Base-by-base conservation (phyloP, 2,797 vertebrate genomes). In the Oreortyx pictus region DNA sequence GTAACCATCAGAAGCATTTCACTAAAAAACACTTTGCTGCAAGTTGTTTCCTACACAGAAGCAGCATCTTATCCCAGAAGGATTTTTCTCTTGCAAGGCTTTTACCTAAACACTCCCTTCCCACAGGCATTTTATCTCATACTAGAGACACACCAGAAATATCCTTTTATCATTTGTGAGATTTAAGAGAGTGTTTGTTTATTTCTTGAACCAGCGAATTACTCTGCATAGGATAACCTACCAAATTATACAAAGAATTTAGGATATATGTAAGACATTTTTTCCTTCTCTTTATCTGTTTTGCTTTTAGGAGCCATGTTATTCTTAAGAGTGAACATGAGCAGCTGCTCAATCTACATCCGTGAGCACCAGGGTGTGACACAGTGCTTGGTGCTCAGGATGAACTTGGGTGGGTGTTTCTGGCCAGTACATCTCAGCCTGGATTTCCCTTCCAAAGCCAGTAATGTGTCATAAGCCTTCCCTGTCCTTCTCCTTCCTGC, bases 101-200 rank as follows among this genome's bases (percentile, higher is more conserved):
- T 92, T 92, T 92, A 87, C 68, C 87, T 72, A 80, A 90, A 82
- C 75, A 29, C 35, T 93, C 60, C 22, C 57, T 80, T 82, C 79
- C 47, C 19, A 49, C 68, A 23, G 79, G 78, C 49, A 3, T 52
- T 94, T 90, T 71, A 8, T 2, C 68, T 65, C 7, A 15, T 67
- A 65, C 22, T 0, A 49, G n/a, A 33, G 64, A 17, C 43, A 23
- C 17, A 15, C 11, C 70, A 57, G 15, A 64, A 56, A 13, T 16
- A 2, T 31, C 2, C 7, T 2, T 25, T 12, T 6, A 4, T 54
- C 14, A 11, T 39, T 7, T 29, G 50, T 39, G 75, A 77, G 35
- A 35, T 25, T 57, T 35, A 59, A 70, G 4, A 43, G 27, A 7
- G 8, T 5, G 52, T 76, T 35, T 20, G 22, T 86, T 85, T 9